phyloP scores from a whole-genome alignment of 2,797 vertebrate genomes.

The Argyrosomus regius region DNA sequence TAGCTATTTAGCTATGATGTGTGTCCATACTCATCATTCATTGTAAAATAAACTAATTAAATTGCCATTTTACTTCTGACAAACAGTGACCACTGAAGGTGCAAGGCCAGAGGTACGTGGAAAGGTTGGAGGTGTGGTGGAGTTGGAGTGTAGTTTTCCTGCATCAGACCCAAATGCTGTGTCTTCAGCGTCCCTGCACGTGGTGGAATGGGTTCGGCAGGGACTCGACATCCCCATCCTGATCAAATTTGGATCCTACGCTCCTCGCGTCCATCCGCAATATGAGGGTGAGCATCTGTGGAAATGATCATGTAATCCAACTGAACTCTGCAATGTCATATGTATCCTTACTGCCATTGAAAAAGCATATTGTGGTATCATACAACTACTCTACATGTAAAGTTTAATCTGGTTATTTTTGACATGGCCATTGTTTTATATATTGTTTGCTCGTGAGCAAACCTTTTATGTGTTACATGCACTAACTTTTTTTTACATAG shows the following conservation, averaged over 20 bases:
- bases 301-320: background rate
- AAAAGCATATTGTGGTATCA: background rate
- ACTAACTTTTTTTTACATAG: too few relatives aligned
- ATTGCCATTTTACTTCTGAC: conserved; percentile 18
- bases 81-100: conserved; percentile 45
- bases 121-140: conserved; percentile 83
- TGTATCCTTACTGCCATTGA: background rate
- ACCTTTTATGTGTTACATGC: too few relatives aligned
- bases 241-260: conserved; percentile 93
- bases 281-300: conserved; percentile 88
- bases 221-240: conserved; percentile 93
- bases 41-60: background rate
- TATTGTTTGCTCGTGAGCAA: too few relatives aligned
- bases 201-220: conserved; percentile 95
- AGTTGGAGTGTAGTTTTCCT: conserved; percentile 87
- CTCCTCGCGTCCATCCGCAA: conserved; percentile 90
- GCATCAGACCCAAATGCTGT: conserved; percentile 26
- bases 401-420: background rate
- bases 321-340: too few relatives aligned
- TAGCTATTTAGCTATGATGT: background rate
- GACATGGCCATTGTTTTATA: too few relatives aligned
- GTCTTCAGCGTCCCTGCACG: conserved; percentile 82
- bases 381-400: background rate
- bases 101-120: conserved; percentile 81
- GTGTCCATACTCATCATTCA: background rate